These are phyloP conservation scores for Stigmatopora argus DNA, from an alignment of 2,113 vertebrate genomes.

Conservation along the genomic window DNA sequence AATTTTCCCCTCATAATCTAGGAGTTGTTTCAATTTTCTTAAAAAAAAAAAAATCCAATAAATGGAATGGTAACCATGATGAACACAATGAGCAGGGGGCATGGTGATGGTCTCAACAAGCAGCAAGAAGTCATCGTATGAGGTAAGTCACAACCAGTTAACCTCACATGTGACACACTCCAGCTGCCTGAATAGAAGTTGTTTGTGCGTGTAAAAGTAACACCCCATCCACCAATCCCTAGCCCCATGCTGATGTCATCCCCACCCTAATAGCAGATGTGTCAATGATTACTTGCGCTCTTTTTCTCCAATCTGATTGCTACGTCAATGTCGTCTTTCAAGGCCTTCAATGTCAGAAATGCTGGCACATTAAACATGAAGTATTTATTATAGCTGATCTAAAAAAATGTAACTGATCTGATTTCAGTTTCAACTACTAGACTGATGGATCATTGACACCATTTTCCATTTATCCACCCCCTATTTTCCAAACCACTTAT, in stretches of 20 bases:
- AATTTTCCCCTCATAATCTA: neutral
- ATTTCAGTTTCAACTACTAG: too few relatives aligned
- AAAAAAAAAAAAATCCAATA: neutral
- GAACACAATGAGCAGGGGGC: neutral
- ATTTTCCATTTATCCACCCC: too few relatives aligned
- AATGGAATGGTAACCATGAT: constrained; percentile 6
- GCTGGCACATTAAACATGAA: too few relatives aligned
- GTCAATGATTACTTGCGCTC: neutral
- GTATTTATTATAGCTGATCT: too few relatives aligned
- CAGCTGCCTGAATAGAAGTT: constrained; percentile 46
- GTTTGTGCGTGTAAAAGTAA: constrained; percentile 27
- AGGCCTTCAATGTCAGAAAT: too few relatives aligned
- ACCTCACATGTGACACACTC: constrained; percentile 40
- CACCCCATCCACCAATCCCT: constrained; percentile 32
- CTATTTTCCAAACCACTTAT: too few relatives aligned
- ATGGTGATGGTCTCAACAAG: constrained; percentile 1
- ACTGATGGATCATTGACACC: too few relatives aligned
- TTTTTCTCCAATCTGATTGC: too few relatives aligned
- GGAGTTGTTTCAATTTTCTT: neutral
- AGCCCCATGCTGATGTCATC: constrained; percentile 41
- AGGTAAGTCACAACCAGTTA: constrained; percentile 46
- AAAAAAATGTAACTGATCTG: too few relatives aligned
- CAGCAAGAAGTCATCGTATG: constrained; percentile 25
- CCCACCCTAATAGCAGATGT: constrained; percentile 43
- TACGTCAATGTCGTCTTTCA: too few relatives aligned